A percentile compares a stretch with the other conserved stretches of the same genome.
Conservation (phyloP, 2,888 invertebrate species). For the Catocala sponsa region DNA sequence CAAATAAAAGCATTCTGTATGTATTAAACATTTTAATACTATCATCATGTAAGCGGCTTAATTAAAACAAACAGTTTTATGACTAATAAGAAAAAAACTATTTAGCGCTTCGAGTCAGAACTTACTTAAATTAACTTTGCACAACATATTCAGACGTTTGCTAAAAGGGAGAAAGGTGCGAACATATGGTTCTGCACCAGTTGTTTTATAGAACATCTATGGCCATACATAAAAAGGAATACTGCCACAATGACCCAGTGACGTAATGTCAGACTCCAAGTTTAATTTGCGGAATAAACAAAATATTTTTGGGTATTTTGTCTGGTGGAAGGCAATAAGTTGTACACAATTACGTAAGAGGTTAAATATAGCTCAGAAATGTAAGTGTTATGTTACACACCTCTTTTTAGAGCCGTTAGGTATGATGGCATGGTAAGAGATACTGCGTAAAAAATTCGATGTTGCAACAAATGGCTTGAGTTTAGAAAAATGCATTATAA, state of each 20-base stretch:
- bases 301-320: no score
- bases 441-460: no score
- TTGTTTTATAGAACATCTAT: slow-evolving; percentile 16
- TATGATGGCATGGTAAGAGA: no score
- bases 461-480: no score
- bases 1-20: slow-evolving; percentile 6
- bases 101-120: slow-evolving; percentile 19
- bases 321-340: no score
- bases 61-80: slow-evolving; percentile 42
- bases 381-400: no score
- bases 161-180: slow-evolving; percentile 34
- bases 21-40: slow-evolving; percentile 23
- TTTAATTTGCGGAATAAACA: no score
- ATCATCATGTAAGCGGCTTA: slow-evolving; percentile 28
- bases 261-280: no score
- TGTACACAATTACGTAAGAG: no score
- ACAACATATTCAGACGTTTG: slow-evolving; percentile 3
- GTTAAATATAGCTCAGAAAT: no score
- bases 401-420: no score
- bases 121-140: slow-evolving; percentile 24
- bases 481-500: no score
- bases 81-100: slow-evolving; percentile 21
- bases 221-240: background rate
- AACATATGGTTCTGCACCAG: slow-evolving; percentile 14
- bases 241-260: background rate